Evolutionary conservation across 2,888 invertebrate species (phyloP).

Genomic region (Chymomyza fuscimana): DNA sequence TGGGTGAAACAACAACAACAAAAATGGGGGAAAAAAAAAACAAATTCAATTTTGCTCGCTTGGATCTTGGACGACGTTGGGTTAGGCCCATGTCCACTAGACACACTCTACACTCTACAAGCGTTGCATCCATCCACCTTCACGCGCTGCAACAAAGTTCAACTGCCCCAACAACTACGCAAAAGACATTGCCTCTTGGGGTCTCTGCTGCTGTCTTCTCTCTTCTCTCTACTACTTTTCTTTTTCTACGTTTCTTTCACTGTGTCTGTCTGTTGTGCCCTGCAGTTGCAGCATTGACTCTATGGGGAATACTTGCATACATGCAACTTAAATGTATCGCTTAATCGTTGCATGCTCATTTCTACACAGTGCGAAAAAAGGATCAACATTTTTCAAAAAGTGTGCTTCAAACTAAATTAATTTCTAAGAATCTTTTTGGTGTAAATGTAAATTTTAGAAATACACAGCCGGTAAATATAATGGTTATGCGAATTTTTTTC

Average conservation of each 20-base stretch:
- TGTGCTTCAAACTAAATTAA: too few species aligned
- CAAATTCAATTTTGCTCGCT: constrained; percentile 60
- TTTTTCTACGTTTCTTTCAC: background rate
- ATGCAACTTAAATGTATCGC: constrained; percentile 56
- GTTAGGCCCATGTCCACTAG: background rate
- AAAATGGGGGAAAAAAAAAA: constrained; percentile 38
- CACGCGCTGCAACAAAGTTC: constrained; percentile 61
- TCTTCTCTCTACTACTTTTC: constrained; percentile 8
- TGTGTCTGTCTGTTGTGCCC: constrained; percentile 1
- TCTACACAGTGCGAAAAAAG: background rate
- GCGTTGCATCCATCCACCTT: constrained; percentile 57
- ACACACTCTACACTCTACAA: background rate
- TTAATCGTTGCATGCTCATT: constrained; percentile 55
- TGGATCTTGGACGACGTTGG: constrained; percentile 25
- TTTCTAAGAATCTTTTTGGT: too few species aligned
- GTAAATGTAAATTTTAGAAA: too few species aligned
- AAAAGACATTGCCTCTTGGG: constrained; percentile 33
- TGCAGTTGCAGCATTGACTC: constrained; percentile 20
- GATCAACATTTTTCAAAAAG: too few species aligned
- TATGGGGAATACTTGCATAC: constrained; percentile 55
- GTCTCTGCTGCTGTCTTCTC: constrained; percentile 15
- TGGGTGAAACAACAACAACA: constrained; percentile 13
- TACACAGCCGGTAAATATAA: too few species aligned
- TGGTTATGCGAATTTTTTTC: too few species aligned
- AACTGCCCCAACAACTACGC: constrained; percentile 61